Conservation (phyloP, 2,888 invertebrate species). For the Dynastes grantii region DNA sequence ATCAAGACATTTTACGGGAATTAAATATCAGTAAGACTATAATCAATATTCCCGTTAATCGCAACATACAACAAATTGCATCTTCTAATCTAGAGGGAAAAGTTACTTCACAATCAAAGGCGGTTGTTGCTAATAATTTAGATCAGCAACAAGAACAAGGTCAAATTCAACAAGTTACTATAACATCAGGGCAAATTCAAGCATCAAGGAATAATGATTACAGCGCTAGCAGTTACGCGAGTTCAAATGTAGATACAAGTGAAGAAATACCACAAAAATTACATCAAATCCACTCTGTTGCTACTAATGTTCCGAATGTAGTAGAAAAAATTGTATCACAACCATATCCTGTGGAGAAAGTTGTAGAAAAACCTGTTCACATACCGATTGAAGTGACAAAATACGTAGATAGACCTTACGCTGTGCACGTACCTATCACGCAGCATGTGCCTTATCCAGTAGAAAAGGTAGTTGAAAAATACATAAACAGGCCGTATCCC, state of each 20-base stretch:
- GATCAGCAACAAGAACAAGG: conserved; percentile 60
- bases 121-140: conserved; percentile 15
- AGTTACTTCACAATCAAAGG: conserved; percentile 10
- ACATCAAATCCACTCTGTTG: neutral
- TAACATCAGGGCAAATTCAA: conserved; percentile 36
- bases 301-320: conserved; percentile 33
- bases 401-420: conserved; percentile 68
- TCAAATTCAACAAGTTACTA: conserved; percentile 57
- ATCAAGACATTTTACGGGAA: conserved; percentile 35
- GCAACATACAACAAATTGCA: conserved; percentile 10
- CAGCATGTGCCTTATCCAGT: conserved; percentile 70
- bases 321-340: conserved; percentile 67
- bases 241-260: conserved; percentile 9
- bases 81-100: neutral
- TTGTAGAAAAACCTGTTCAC: conserved; percentile 69
- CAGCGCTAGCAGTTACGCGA: neutral
- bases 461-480: conserved; percentile 73
- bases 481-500: conserved; percentile 64
- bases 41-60: conserved; percentile 37
- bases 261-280: conserved; percentile 42
- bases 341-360: conserved; percentile 71
- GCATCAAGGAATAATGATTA: neutral
- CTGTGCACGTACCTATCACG: conserved; percentile 66
- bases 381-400: conserved; percentile 70
- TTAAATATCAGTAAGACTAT: conserved; percentile 46